Evolutionary conservation across 92 coral and sea anemone genomes (phyloP), one percentile per base, ranked within the genome.

Genomic region (Chrysogorgia sp.): DNA sequence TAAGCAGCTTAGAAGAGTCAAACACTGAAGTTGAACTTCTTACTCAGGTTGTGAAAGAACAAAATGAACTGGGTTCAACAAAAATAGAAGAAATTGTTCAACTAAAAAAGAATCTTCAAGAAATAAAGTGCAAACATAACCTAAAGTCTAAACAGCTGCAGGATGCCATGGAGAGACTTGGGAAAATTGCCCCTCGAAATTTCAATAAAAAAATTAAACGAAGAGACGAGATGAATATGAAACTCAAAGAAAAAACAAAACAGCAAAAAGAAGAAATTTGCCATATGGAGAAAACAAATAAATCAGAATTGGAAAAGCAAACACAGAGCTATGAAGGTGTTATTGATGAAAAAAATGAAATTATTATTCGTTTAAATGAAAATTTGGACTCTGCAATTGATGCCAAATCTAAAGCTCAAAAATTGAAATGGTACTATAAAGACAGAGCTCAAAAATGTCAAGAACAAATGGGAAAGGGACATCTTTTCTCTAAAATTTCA

Each of bases 161-260:
- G n/a, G n/a, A n/a, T n/a, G n/a, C n/a, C n/a, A n/a, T n/a, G n/a
- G n/a, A n/a, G n/a, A n/a, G n/a, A n/a, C n/a, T n/a, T n/a, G n/a
- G n/a, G n/a, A n/a, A n/a, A n/a, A 53, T 75, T 20, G 28, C 80
- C 17, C 43, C 43, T 23, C 59, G 80, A 55, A 74, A 74, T 37
- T 26, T 74, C 49, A 74, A 74, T 32, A 74, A 55, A 30, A 72
- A 72, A 28, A 74, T 50, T 48, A 50, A 67, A n/a, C n/a, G n/a
- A n/a, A n/a, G n/a, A n/a, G n/a, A n/a, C n/a, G n/a, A n/a, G n/a
- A n/a, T n/a, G n/a, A n/a, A n/a, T n/a, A n/a, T n/a, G n/a, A n/a
- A n/a, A n/a, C n/a, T n/a, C n/a, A n/a, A n/a, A n/a, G n/a, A n/a
- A n/a, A n/a, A n/a, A n/a, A n/a, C n/a, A n/a, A n/a, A n/a, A n/a